Evolutionary conservation across 1,140 invertebrate species (phyloP).

Genomic region (Diorhabda elongata): DNA sequence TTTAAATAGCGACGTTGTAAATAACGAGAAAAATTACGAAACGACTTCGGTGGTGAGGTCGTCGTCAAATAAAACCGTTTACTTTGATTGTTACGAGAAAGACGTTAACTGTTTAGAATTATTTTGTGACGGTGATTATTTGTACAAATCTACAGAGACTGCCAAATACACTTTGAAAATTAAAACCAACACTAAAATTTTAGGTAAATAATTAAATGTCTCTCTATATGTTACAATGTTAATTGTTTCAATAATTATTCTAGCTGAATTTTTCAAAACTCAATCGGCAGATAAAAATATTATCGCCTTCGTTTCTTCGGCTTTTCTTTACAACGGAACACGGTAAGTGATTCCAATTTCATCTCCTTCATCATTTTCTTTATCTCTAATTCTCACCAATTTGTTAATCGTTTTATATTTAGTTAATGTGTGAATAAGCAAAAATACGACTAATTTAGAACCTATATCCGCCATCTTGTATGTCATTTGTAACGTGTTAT

Average conservation of each 20-base stretch:
- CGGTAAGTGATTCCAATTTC: neutral
- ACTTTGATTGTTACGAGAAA: neutral
- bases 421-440: no score
- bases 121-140: slow-evolving; percentile 8
- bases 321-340: neutral
- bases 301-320: neutral
- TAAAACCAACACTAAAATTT: slow-evolving; percentile 8
- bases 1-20: neutral
- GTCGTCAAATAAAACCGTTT: neutral
- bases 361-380: no score
- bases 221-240: neutral
- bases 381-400: no score
- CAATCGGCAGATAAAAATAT: neutral
- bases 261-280: neutral
- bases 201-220: slow-evolving; percentile 4
- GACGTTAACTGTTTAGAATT: slow-evolving; percentile 2
- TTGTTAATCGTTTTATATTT: no score
- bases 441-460: no score
- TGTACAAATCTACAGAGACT: slow-evolving; percentile 3
- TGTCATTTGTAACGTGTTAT: no score
- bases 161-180: slow-evolving; percentile 10
- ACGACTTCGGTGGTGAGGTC: neutral
- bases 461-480: no score
- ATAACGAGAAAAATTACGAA: neutral
- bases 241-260: neutral